Base-by-base conservation (phyloP, 2,888 invertebrate species). In the Criorhina ranunculi region DNA sequence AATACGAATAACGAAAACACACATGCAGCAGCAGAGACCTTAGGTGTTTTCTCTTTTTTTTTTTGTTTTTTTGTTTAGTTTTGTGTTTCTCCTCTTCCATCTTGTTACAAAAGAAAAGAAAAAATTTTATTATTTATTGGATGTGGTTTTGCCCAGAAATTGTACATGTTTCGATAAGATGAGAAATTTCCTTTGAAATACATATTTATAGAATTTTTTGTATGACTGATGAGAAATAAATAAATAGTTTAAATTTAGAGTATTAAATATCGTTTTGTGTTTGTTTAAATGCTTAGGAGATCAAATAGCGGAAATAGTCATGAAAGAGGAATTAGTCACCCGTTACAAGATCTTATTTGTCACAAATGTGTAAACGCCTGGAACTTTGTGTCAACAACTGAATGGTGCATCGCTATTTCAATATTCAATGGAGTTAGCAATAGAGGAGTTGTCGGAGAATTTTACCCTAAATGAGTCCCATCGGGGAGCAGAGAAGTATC, bases 151-250 rank as follows among this genome's bases (percentile, higher is more conserved):
- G 4, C 24, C 44, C 11, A 19, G 15, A 35, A 35, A 53, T 15
- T 24, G 12, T 35, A 57, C 46, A 8, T 57, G 31, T 49, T 66
- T 40, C 57, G 46, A 66, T 49, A 66, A 59, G 51, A 51, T 60
- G 31, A 60, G 40, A 37, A 72, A 31, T 31, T 46, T 9, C 17
- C 7, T 46, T 9, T 46, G 8, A 19, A 8, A 24, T 19, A 11
- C 7, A 49, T 29, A 67, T 12, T 35, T 42, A 67, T 37, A 73
- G 42, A 51, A 60, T 67, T 66, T 77, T 72, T 79, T 79, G 72
- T 79, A 79, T 79, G 66, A 72, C 79, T 79, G 72, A 79, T 66
- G 79, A 72, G 57, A 79, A 78, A 79, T 79, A 67, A 76, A 75
- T 15, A 53, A 69, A 35, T 78, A 70, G 49, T 64, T 78, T 51